phyloP scores from a whole-genome alignment of 1,140 invertebrate species.

The Caenorhabditis inopinata region DNA sequence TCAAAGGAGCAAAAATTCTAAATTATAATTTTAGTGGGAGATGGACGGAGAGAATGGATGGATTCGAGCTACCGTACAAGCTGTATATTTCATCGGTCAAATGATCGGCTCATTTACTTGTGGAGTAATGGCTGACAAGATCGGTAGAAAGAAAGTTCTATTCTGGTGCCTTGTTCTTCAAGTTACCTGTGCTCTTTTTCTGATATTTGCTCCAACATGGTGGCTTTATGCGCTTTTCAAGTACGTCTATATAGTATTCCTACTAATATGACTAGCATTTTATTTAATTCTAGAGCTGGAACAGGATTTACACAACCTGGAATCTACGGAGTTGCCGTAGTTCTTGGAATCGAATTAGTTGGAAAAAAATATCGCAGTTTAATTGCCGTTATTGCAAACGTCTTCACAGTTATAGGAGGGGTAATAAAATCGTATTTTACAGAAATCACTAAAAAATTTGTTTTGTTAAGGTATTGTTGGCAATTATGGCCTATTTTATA shows the following conservation, averaged over 20 bases:
- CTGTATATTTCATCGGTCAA: constrained; percentile 63
- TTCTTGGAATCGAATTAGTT: constrained; percentile 67
- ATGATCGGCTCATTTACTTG: constrained; percentile 62
- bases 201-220: constrained; percentile 61
- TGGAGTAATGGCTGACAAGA: constrained; percentile 62
- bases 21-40: constrained; percentile 60
- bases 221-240: constrained; percentile 55
- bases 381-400: constrained; percentile 67
- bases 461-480: constrained; percentile 58
- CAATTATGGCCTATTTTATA: constrained; percentile 58
- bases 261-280: not conserved
- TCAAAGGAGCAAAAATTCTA: not conserved
- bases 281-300: constrained; percentile 40
- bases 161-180: constrained; percentile 62
- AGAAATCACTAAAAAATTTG: not conserved
- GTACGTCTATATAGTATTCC: not conserved
- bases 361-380: constrained; percentile 67
- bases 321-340: constrained; percentile 66
- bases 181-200: constrained; percentile 54
- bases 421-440: constrained; percentile 38
- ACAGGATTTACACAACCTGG: constrained; percentile 55
- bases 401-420: constrained; percentile 67
- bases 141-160: constrained; percentile 66
- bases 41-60: constrained; percentile 56
- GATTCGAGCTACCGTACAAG: constrained; percentile 61